Percentiles rank a stretch among this genome's conserved stretches.
phyloP scores from a whole-genome alignment of 2,797 vertebrate species.

The Lithobates sylvaticus region DNA sequence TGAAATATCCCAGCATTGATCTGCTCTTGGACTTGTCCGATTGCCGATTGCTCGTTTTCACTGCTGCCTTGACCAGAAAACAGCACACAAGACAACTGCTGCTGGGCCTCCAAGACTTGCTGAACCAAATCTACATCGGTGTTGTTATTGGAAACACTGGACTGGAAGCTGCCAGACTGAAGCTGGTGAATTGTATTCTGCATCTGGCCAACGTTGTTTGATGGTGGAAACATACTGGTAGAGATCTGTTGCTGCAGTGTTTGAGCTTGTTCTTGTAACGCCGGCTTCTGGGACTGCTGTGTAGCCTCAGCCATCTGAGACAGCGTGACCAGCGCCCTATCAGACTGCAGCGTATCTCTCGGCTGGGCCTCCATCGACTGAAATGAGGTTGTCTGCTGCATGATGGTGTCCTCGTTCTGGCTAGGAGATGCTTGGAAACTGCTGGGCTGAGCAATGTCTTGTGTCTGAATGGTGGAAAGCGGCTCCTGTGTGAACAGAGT shows the following conservation, averaged over 20 bases:
- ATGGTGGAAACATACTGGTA: slow-evolving; percentile 83
- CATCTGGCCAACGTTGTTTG: slow-evolving; percentile 86
- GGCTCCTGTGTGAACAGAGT: slow-evolving; percentile 83
- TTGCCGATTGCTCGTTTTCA: slow-evolving; percentile 80
- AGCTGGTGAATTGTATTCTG: slow-evolving; percentile 94
- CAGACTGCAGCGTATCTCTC: slow-evolving; percentile 84
- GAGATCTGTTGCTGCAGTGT: slow-evolving; percentile 81
- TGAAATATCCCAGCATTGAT: slow-evolving; percentile 91
- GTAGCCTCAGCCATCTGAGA: slow-evolving; percentile 83
- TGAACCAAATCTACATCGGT: slow-evolving; percentile 84
- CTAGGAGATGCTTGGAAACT: slow-evolving; percentile 79
- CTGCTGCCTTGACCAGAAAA: slow-evolving; percentile 85
- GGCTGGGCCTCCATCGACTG: slow-evolving; percentile 80
- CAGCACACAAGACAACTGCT: slow-evolving; percentile 90
- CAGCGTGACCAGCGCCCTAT: slow-evolving; percentile 80
- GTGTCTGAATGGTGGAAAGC: slow-evolving; percentile 88
- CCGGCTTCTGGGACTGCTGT: slow-evolving; percentile 77
- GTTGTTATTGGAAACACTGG: slow-evolving; percentile 75
- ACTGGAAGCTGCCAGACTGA: slow-evolving; percentile 87
- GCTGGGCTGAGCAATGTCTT: slow-evolving; percentile 83
- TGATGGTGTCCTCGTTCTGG: slow-evolving; percentile 82
- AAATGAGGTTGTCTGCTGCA: slow-evolving; percentile 88
- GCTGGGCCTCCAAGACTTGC: slow-evolving; percentile 87
- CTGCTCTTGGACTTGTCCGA: slow-evolving; percentile 86
- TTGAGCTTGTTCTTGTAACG: slow-evolving; percentile 78